Conservation (phyloP, 2,797 vertebrate species). For the Poliocrania exsul region DNA sequence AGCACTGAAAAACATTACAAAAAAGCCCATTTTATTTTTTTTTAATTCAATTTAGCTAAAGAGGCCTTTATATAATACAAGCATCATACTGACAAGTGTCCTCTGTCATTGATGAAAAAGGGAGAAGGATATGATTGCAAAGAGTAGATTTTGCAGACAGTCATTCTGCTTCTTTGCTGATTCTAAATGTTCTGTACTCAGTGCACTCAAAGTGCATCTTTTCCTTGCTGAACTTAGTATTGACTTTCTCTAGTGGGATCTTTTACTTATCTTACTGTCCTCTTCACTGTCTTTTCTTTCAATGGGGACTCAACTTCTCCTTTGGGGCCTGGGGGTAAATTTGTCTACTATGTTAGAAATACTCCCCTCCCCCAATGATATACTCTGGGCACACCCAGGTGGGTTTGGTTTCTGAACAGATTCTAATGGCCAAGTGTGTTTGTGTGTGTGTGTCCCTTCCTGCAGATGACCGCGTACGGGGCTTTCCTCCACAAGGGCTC, state of each 20-base stretch:
- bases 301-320: neutral
- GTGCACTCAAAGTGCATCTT: neutral
- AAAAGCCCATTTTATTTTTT: neutral
- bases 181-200: neutral
- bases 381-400: neutral
- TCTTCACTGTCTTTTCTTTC: constrained; percentile 29
- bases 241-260: neutral
- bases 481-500: constrained; percentile 98
- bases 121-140: constrained; percentile 24
- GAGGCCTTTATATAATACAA: neutral
- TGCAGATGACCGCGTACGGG: constrained; percentile 97
- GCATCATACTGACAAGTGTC: neutral
- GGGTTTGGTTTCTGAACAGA: neutral
- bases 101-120: constrained; percentile 29
- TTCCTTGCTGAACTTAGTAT: neutral
- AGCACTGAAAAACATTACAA: neutral
- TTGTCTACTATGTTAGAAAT: neutral
- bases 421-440: constrained; percentile 40
- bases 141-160: constrained; percentile 38
- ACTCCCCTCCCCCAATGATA: neutral
- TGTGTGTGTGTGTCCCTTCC: constrained; percentile 49
- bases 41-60: neutral
- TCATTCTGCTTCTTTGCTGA: constrained; percentile 51
- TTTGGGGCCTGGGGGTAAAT: constrained; percentile 32
- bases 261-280: neutral